These are phyloP conservation scores for Nephrotoma appendiculata DNA, from an alignment of 2,888 invertebrate genomes.

Conservation along the genomic window DNA sequence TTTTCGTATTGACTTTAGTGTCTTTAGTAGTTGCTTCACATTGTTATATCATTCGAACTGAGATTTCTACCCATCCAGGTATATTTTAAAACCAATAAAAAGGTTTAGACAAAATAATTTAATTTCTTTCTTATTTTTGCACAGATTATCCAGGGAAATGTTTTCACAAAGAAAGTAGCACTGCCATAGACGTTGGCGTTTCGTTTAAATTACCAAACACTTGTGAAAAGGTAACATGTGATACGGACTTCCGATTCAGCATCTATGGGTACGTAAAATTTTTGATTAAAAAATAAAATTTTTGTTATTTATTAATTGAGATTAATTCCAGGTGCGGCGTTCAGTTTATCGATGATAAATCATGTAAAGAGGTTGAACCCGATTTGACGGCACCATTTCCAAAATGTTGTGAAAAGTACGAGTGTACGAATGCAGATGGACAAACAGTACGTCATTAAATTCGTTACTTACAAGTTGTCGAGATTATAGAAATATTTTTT, in stretches of 20 bases:
- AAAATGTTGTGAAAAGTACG: background rate
- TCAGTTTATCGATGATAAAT: background rate
- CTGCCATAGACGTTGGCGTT: background rate
- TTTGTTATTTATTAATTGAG: background rate
- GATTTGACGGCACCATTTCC: background rate
- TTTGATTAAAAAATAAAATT: too few relatives aligned
- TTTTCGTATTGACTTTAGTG: too few relatives aligned
- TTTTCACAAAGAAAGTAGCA: background rate
- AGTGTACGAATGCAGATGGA: background rate
- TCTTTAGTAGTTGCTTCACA: too few relatives aligned
- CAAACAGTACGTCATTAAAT: too few relatives aligned
- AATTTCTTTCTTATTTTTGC: too few relatives aligned
- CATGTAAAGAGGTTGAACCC: background rate
- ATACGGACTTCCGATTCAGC: background rate
- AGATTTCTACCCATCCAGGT: too few relatives aligned
- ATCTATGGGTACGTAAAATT: background rate
- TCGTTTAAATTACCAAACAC: background rate
- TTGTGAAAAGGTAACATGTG: background rate
- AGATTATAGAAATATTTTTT: too few relatives aligned
- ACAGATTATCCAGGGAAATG: background rate
- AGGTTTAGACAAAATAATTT: too few relatives aligned
- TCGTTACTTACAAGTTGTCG: too few relatives aligned
- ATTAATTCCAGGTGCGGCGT: background rate
- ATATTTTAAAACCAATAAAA: too few relatives aligned
- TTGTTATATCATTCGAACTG: too few relatives aligned